Evolutionary conservation across 2,888 invertebrate species (phyloP).

Genomic region (Caenorhabditis angaria): DNA sequence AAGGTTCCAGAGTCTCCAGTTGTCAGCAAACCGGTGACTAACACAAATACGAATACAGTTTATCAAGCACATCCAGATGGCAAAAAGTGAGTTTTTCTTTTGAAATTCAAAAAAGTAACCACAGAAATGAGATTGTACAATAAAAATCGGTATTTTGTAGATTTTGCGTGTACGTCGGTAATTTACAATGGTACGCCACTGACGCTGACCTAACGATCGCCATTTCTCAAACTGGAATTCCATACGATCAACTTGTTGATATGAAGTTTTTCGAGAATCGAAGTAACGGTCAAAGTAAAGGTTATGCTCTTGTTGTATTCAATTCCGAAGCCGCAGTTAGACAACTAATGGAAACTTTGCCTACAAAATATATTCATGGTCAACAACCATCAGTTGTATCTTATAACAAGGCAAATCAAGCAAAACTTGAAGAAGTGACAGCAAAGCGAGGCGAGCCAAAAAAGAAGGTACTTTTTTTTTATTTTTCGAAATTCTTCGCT

Average conservation of each 20-base stretch:
- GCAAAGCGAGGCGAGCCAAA: conserved; percentile 50
- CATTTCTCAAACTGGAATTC: conserved; percentile 90
- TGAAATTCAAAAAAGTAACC: background rate
- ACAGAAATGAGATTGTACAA: background rate
- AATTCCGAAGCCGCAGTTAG: conserved; percentile 82
- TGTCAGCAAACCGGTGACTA: background rate
- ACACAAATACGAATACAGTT: background rate
- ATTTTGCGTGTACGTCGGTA: conserved; percentile 91
- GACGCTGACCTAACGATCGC: conserved; percentile 77
- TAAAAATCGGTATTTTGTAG: conserved; percentile 29
- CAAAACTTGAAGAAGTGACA: conserved; percentile 65
- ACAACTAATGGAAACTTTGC: conserved; percentile 86
- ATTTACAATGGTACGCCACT: conserved; percentile 85
- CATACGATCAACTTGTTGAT: conserved; percentile 92
- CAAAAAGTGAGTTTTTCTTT: conserved; percentile 23
- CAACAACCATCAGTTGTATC: conserved; percentile 92
- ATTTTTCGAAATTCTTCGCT: no score
- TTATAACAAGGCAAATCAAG: conserved; percentile 88
- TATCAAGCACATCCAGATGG: conserved; percentile 22
- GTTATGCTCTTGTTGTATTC: conserved; percentile 91
- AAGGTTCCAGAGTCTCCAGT: background rate
- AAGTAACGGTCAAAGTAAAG: conserved; percentile 78
- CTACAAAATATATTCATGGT: conserved; percentile 90
- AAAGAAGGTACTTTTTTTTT: conserved; percentile 39
- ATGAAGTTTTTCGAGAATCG: conserved; percentile 99